These are phyloP conservation scores for Caenorhabditis becei DNA, from an alignment of 2,888 invertebrate species.

Conservation along the genomic window DNA sequence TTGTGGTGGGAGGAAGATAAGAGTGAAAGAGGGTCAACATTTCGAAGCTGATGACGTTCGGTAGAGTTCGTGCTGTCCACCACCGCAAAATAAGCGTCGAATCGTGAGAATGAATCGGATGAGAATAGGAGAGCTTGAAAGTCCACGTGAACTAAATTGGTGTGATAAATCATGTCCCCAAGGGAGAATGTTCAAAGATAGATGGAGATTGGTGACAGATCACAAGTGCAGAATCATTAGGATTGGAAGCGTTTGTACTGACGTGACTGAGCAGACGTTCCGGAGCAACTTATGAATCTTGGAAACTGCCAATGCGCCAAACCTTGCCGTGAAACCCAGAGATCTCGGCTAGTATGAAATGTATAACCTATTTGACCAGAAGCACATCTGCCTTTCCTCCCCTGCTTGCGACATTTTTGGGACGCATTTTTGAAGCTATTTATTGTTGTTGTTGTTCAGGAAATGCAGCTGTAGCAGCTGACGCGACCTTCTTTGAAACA, in stretches of 20 bases:
- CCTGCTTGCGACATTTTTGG: background rate
- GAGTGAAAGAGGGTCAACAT: background rate
- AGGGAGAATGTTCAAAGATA: too few species aligned
- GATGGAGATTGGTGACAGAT: too few species aligned
- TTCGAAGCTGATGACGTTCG: background rate
- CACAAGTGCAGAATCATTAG: too few species aligned
- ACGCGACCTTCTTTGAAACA: slow-evolving; percentile 31
- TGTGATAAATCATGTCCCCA: too few species aligned
- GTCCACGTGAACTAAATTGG: too few species aligned
- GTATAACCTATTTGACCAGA: background rate
- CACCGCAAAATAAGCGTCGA: background rate
- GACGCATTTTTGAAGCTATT: slow-evolving; percentile 11
- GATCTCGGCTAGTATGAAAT: background rate
- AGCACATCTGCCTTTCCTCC: background rate
- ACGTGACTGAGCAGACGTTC: too few species aligned
- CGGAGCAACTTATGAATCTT: too few species aligned
- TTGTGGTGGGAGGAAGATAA: background rate
- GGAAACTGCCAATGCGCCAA: too few species aligned
- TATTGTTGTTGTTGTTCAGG: slow-evolving; percentile 26
- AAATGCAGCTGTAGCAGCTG: slow-evolving; percentile 36
- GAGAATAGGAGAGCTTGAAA: too few species aligned
- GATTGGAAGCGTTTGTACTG: too few species aligned
- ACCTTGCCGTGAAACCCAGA: too few species aligned
- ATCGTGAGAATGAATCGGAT: slow-evolving; percentile 9
- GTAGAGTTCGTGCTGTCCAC: background rate